Evolutionary conservation across 1,140 invertebrate genomes (phyloP), one percentile per base, ranked within the genome.

Genomic region (Drosophila quadrilineata): DNA sequence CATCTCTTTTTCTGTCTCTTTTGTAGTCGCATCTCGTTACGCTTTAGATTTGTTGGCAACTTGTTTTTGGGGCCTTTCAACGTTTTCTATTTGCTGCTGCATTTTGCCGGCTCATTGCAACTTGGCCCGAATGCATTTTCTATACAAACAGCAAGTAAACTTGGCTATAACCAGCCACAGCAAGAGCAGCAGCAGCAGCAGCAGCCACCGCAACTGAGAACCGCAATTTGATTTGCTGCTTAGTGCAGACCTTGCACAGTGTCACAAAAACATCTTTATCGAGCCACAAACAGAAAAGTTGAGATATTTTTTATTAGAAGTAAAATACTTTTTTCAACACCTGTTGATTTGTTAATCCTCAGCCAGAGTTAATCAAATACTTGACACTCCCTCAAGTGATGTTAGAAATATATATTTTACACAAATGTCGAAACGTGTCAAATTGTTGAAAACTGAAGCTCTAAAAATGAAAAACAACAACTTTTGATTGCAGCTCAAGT

Each of bases 61-160:
- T 59, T 59, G 63, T 66, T 63, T 82, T 82, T 73, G 67, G 41
- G 59, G 50, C 58, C 54, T n/a, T n/a, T n/a, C n/a, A n/a, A 48
- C 36, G 46, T 46, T 67, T 59, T 67, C 64, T 67, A 67, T 67
- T 60, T 68, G 56, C 54, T 74, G 65, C 74, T 82, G 71, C 76
- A 82, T 82, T 77, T 82, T 82, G 73, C 76, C 76, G 76, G 76
- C 76, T 84, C 76, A 82, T 82, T 82, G 82, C 76, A 84, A 73
- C 72, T 84, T 82, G 76, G 77, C 76, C 76, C 76, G 73, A 82
- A 84, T 82, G 77, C 77, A 82, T 84, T 82, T 84, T 84, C 77
- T 76, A 73, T 70, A 70, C 77, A 82, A 84, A 75, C 76, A 75
- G 66, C 77, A 82, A 84, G 72, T 72, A 75, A 53, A 70, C 41